Base-by-base conservation (phyloP, 1,140 invertebrate species). In the Euura lappo region DNA sequence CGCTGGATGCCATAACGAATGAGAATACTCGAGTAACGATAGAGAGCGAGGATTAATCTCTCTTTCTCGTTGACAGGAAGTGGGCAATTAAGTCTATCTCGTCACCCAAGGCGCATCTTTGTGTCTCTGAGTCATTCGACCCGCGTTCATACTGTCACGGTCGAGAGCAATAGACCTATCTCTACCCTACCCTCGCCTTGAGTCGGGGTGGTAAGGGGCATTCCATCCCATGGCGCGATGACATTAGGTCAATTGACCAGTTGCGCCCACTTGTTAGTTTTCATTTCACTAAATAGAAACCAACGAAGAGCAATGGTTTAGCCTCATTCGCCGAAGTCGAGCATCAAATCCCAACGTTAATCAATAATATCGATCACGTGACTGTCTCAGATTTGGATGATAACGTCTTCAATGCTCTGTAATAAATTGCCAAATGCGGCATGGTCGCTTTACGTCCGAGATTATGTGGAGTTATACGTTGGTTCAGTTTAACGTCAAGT, bases 201-300 rank as follows among this genome's bases (percentile, higher is more conserved):
- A 28, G 28, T 28, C 28, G 28, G 28, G 28, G 28, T 28, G 10
- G 13, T 60, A n/a, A n/a, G 51, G 10, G 51, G 51, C 51, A 60
- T 60, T 60, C 51, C 51, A 60, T 60, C 13, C 51, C 51, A 60
- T 60, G 51, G 51, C 51, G 51, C 51, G 10, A 8, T 60, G 51
- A 60, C 51, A 60, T 60, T 60, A n/a, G 51, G 51, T 60, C 51
- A 60, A 60, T 60, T 60, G 51, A 60, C 51, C 51, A 60, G 51
- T 60, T 60, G 51, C 51, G 51, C 51, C 51, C 51, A 60, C 51
- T 60, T 60, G 51, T 60, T 60, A 8, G 51, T 60, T 60, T 60
- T 60, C 51, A 60, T 60, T 60, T 60, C 51, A n/a, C 51, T 60
- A 11, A 60, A 60, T 60, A 8, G 51, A n/a, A 60, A n/a, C 51